A percentile compares a stretch with the other conserved stretches of the same genome.
These are phyloP conservation scores for Mormyrus lacerda DNA, from an alignment of 2,113 vertebrate species.

Conservation along the genomic window DNA sequence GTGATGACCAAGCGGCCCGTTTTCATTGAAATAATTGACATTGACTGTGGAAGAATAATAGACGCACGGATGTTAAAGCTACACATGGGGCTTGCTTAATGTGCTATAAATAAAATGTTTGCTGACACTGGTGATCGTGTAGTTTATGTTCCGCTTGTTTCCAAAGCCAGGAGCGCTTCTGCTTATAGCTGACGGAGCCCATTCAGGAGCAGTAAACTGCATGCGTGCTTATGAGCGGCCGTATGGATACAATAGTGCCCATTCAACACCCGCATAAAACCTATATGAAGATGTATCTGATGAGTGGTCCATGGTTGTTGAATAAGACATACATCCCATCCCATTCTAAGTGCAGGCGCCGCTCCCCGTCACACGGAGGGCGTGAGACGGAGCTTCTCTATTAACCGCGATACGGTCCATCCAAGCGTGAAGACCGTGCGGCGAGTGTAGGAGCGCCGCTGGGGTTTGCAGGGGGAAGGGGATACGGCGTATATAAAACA, in stretches of 20 bases:
- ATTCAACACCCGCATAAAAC: not conserved
- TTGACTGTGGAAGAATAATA: not conserved
- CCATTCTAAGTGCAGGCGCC: not conserved
- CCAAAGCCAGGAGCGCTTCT: not conserved
- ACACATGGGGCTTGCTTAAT: not conserved
- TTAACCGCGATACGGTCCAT: not conserved
- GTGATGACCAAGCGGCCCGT: slow-evolving; percentile 7
- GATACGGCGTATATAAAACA: not conserved
- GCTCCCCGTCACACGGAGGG: not conserved
- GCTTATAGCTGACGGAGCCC: not conserved
- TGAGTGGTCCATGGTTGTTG: not conserved
- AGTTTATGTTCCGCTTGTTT: not conserved
- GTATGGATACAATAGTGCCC: not conserved
- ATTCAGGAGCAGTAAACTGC: not conserved
- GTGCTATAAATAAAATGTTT: not conserved
- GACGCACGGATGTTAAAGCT: not conserved
- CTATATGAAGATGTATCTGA: not conserved
- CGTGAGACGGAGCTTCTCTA: not conserved
- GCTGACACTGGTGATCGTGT: not conserved
- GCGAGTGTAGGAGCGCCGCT: not conserved
- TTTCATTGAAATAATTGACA: slow-evolving; percentile 10
- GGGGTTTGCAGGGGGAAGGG: not conserved
- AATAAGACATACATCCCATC: not conserved
- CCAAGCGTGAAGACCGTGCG: not conserved
- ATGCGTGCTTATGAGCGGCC: not conserved